Evolutionary conservation across 2,113 vertebrate species (phyloP).

Genomic region (Solea senegalensis): DNA sequence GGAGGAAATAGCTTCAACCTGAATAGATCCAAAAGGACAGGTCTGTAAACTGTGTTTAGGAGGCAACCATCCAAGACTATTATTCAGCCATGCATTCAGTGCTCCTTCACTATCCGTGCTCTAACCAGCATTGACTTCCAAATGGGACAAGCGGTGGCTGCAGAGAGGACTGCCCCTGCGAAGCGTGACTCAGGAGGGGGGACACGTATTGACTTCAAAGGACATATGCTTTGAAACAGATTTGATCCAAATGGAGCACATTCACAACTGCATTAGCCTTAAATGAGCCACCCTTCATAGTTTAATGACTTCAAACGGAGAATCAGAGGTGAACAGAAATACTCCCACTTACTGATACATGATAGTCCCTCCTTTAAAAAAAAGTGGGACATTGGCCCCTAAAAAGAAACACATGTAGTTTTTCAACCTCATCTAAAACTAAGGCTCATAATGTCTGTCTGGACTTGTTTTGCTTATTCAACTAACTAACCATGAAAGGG

Average conservation of each 20-base stretch:
- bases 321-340: constrained; percentile 40
- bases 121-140: constrained; percentile 71
- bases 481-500: too few relatives aligned
- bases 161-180: constrained; percentile 62
- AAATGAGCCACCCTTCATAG: constrained; percentile 73
- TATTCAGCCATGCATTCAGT: constrained; percentile 53
- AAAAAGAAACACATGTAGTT: constrained; percentile 6
- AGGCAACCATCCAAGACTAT: constrained; percentile 46
- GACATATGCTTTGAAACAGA: constrained; percentile 68
- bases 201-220: constrained; percentile 73
- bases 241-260: constrained; percentile 63
- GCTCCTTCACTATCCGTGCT: constrained; percentile 48
- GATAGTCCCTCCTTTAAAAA: constrained; percentile 2
- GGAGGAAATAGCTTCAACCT: background rate
- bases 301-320: constrained; percentile 69
- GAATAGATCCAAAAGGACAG: constrained; percentile 13
- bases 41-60: constrained; percentile 40
- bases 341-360: constrained; percentile 16
- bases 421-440: too few relatives aligned
- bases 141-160: constrained; percentile 67
- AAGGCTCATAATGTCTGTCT: too few relatives aligned
- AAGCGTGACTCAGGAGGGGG: constrained; percentile 52
- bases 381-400: background rate
- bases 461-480: too few relatives aligned
- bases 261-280: constrained; percentile 69